Evolutionary conservation across 2,888 invertebrate genomes (phyloP).

Genomic region (Pegoplata infirma): DNA sequence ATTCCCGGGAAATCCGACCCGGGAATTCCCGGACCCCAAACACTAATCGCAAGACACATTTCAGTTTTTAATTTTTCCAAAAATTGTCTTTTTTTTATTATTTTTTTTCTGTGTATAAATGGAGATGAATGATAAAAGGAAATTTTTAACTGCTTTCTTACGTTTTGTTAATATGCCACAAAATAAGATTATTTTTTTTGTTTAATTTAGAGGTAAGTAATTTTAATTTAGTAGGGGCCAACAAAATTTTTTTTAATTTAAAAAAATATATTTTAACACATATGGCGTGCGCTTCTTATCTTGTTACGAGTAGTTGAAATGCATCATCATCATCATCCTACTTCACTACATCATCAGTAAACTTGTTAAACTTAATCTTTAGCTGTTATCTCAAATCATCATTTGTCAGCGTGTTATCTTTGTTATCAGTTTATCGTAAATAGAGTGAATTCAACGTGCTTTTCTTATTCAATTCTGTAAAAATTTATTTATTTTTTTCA

Average conservation of each 20-base stretch:
- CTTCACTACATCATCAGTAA: not conserved
- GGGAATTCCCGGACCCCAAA: too few relatives aligned
- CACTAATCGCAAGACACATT: too few relatives aligned
- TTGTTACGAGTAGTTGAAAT: not conserved
- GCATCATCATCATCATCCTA: not conserved
- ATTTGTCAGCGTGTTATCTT: constrained; percentile 35
- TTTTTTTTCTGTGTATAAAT: too few relatives aligned
- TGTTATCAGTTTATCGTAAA: constrained; percentile 17
- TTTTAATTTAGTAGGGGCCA: not conserved
- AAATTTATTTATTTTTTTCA: not conserved
- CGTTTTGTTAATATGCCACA: too few relatives aligned
- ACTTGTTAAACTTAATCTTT: not conserved
- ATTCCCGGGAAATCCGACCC: too few relatives aligned
- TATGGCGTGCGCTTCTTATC: constrained; percentile 9
- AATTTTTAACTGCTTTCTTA: too few relatives aligned
- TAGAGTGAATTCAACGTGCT: constrained; percentile 20
- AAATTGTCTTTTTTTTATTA: too few relatives aligned
- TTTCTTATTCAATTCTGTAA: not conserved
- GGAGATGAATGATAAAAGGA: too few relatives aligned
- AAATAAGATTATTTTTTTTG: constrained; percentile 23
- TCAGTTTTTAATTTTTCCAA: too few relatives aligned
- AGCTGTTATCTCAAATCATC: not conserved
- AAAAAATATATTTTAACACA: constrained; percentile 4
- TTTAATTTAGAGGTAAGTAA: constrained; percentile 1
- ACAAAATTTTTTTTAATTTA: not conserved